Evolutionary conservation across 2,113 vertebrate species (phyloP).

Genomic region (Stegastes partitus): DNA sequence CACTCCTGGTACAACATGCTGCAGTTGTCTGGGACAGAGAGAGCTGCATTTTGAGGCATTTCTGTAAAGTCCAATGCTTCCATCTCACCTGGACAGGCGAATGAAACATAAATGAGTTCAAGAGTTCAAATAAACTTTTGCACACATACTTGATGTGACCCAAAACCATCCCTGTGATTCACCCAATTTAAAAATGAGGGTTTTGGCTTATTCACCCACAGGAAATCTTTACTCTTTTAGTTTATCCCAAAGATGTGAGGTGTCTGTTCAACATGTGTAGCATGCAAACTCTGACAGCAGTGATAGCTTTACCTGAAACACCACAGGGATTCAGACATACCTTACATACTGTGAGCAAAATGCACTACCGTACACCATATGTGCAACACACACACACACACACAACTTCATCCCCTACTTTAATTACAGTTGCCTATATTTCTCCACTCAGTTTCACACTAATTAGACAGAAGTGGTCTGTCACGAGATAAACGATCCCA

Average conservation of each 20-base stretch:
- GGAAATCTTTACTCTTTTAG: constrained; percentile 42
- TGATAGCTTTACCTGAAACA: constrained; percentile 54
- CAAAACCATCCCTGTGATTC: constrained; percentile 8
- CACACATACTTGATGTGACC: not conserved
- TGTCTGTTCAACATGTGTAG: constrained; percentile 39
- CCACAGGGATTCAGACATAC: constrained; percentile 35
- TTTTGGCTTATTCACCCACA: constrained; percentile 13
- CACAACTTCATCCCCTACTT: constrained; percentile 52
- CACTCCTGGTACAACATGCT: constrained; percentile 58
- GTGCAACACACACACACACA: constrained; percentile 61
- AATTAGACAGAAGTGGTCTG: constrained; percentile 86
- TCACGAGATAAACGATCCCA: constrained; percentile 82
- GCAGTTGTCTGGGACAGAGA: constrained; percentile 41
- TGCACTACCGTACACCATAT: constrained; percentile 34
- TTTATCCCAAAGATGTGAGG: constrained; percentile 29
- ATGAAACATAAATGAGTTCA: constrained; percentile 11
- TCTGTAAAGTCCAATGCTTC: not conserved
- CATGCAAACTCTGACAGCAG: constrained; percentile 48
- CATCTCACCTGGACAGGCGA: constrained; percentile 27
- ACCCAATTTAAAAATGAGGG: constrained; percentile 1
- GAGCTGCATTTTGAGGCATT: constrained; percentile 24
- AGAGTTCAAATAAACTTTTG: constrained; percentile 15
- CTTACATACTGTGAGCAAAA: constrained; percentile 21
- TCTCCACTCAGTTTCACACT: constrained; percentile 74
- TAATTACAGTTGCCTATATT: constrained; percentile 77